These are phyloP conservation scores for Callipepla californica DNA, from an alignment of 2,113 vertebrate genomes.

Conservation along the genomic window DNA sequence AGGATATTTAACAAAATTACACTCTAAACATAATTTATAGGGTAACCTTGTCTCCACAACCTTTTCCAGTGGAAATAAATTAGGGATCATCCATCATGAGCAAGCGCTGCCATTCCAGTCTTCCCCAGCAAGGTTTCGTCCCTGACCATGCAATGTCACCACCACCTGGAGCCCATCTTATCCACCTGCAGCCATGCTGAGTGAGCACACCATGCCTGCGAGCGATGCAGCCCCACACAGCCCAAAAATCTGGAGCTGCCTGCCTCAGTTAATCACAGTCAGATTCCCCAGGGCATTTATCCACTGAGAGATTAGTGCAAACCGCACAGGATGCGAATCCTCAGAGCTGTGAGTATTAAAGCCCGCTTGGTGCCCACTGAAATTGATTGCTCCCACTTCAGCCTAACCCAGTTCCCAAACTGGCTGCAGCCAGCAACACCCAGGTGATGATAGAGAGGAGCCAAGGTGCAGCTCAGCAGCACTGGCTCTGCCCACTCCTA, in stretches of 20 bases:
- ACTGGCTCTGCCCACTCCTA: not conserved
- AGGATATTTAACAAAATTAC: not conserved
- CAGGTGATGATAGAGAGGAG: not conserved
- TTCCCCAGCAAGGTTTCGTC: not conserved
- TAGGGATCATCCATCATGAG: not conserved
- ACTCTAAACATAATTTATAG: conserved; percentile 9
- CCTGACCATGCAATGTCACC: not conserved
- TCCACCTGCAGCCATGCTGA: not conserved
- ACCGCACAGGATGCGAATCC: not conserved
- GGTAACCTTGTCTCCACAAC: not conserved
- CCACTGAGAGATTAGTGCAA: not conserved
- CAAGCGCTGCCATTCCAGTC: not conserved
- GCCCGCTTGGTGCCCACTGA: not conserved
- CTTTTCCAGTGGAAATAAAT: conserved; percentile 19
- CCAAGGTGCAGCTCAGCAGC: not conserved
- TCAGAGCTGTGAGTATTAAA: not conserved
- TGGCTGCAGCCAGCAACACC: fast-evolving
- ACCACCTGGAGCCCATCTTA: not conserved
- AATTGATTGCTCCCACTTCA: not conserved
- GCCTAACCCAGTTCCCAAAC: not conserved
- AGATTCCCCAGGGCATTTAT: not conserved
- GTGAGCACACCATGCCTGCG: not conserved
- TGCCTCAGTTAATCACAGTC: not conserved
- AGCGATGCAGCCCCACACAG: not conserved
- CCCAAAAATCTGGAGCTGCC: not conserved